Evolutionary conservation across 1,140 invertebrate species (phyloP), one percentile per base, ranked within the genome.

Genomic region (Globodera ellingtonae): DNA sequence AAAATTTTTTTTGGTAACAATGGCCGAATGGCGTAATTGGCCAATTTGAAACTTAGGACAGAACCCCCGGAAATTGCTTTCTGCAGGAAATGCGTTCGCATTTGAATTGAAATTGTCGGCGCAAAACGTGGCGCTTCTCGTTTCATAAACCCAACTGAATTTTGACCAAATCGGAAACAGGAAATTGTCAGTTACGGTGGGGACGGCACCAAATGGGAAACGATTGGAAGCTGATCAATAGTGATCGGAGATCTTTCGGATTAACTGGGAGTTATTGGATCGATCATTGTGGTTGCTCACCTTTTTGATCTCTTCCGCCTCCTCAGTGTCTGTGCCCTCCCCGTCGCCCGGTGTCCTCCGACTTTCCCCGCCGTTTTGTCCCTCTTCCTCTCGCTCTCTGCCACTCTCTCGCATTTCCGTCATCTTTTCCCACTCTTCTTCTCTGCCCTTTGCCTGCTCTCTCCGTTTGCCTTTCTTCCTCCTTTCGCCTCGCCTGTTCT

Each of bases 281-380:
- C 35, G 35, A 35, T 65, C 13, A 3, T 21, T 21, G n/a, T 3
- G 13, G 4, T 21, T 69, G 10, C 24, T 18, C 67, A 70, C 67
- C 35, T 70, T 70, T 70, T 70, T 70, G 67, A 15, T 47, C 67
- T 70, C 67, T 47, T 70, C 67, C 67, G 24, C 67, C 6, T 18
- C 35, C 67, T 70, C 67, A 13, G 24, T 47, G 13, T 47, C 46
- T 35, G n/a, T 18, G 67, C 35, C 35, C 67, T 47, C 46, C 9
- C 13, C 67, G 35, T 70, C 67, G 13, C 9, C 67, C 67, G 67
- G 24, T 47, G 24, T 18, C 67, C 10, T 21, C n/a, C 67, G 9
- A 9, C 24, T 70, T 47, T 47, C 1, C 13, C 59, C 35, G 24
- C 9, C 21, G 9, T 47, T 47, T 21, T 70, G n/a, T 52, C 50